phyloP scores from a whole-genome alignment of 2,797 vertebrate genomes.

The Mico argentatus region DNA sequence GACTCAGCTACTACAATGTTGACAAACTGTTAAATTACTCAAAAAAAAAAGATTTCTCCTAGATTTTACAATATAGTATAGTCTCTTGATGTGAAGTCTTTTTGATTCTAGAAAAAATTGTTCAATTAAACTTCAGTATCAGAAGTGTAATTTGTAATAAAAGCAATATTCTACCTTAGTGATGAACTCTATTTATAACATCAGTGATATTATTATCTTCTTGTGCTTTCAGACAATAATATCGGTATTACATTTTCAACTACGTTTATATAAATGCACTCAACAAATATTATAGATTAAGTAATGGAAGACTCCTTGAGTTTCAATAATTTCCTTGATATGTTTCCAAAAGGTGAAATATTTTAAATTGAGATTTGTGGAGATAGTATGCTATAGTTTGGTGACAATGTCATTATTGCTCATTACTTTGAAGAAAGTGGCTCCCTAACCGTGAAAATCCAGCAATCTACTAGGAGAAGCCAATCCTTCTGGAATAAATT shows the following conservation, averaged over 20 bases:
- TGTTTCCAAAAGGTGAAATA: not conserved
- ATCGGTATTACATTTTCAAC: not conserved
- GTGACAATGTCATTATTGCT: not conserved
- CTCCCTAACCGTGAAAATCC: not conserved
- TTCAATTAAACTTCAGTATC: not conserved
- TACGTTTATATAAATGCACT: not conserved
- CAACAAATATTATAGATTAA: not conserved
- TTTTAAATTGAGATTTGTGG: not conserved
- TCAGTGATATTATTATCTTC: not conserved
- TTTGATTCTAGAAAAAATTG: not conserved
- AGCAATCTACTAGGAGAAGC: not conserved
- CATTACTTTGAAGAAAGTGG: not conserved
- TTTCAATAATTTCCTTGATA: not conserved
- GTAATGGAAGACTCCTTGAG: not conserved
- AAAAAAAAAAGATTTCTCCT: not conserved
- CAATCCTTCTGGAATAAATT: not conserved
- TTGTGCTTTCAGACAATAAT: not conserved
- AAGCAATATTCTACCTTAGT: not conserved
- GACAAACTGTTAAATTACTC: not conserved
- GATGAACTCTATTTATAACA: conserved; percentile 12
- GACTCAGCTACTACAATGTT: not conserved
- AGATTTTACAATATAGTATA: not conserved
- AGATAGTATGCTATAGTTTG: not conserved
- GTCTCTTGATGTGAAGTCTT: not conserved
- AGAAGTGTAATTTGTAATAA: not conserved